Evolutionary conservation across 1,140 invertebrate species (phyloP), one percentile per base, ranked within the genome.

Genomic region (Camponotus pennsylvanicus): DNA sequence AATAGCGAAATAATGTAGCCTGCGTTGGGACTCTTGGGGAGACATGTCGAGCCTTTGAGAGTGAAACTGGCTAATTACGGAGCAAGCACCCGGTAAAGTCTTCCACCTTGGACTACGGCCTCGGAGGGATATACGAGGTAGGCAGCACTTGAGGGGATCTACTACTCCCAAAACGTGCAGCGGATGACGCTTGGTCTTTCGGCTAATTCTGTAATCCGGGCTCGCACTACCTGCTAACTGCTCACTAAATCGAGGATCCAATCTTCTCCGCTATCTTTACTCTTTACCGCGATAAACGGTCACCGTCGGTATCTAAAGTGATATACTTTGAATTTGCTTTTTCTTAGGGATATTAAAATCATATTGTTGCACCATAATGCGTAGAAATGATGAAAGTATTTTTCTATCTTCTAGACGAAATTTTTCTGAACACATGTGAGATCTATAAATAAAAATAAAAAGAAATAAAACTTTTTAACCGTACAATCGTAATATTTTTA

Each of bases 161-260:
- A 78, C 42, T 87, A 85, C 86, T 92, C 87, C 88, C 87, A 86
- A 83, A 91, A 88, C 87, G 83, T 89, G 79, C 84, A 85, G 21
- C 78, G 75, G 86, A 88, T 86, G 88, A 92, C 89, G 90, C 80
- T 89, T 73, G 87, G 71, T 91, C 83, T 91, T 90, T 90, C 87
- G 88, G 80, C 91, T 93, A 94, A 94, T 94, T 94, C 93, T 90
- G 92, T 92, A 94, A 94, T 93, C 91, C 86, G 87, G 88, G 82
- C 93, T 90, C 91, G 88, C 92, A 89, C 92, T 92, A 92, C 78
- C 89, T 91, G 91, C 89, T 93, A 94, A 93, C 91, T 94, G 92
- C 93, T 92, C 91, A 93, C 92, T 94, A 94, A 93, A 94, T 90
- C 90, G 90, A 86, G 87, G 88, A 94, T 92, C 93, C 91, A 94